A percentile compares a stretch with the other conserved stretches of the same genome.
Conservation (phyloP, 2,113 vertebrate genomes). For the Charina bottae region DNA sequence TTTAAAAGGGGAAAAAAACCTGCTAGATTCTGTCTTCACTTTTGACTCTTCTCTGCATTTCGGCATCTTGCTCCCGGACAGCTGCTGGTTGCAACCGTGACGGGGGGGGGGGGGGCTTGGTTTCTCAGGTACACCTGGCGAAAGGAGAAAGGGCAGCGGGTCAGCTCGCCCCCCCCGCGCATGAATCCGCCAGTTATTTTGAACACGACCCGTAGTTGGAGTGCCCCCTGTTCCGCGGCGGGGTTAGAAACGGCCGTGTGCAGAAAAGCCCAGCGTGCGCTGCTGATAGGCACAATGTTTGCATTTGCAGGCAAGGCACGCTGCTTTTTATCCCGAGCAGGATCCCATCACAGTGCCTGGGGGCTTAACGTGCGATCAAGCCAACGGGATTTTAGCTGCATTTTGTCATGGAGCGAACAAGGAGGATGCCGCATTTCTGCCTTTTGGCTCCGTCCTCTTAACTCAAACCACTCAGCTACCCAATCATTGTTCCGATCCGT, state of each 20-base stretch:
- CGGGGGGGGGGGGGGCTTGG: neutral
- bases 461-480: neutral
- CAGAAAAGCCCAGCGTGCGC: neutral
- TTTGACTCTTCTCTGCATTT: neutral
- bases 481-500: neutral
- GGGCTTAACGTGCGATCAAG: neutral
- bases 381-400: neutral
- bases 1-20: neutral
- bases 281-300: too few species aligned
- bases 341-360: neutral
- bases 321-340: neutral
- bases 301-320: neutral
- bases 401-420: neutral
- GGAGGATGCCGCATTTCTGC: neutral
- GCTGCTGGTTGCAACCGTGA: neutral
- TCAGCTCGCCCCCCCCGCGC: neutral
- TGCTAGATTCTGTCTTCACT: neutral
- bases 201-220: neutral
- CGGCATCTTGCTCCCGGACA: rapidly evolving
- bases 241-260: neutral
- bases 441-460: neutral
- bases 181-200: neutral
- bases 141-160: neutral
- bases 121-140: neutral
- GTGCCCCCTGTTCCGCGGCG: rapidly evolving